Percentiles rank a stretch among this genome's conserved stretches.
Conservation (phyloP, 2,113 vertebrate genomes). For the Raphicerus campestris region DNA sequence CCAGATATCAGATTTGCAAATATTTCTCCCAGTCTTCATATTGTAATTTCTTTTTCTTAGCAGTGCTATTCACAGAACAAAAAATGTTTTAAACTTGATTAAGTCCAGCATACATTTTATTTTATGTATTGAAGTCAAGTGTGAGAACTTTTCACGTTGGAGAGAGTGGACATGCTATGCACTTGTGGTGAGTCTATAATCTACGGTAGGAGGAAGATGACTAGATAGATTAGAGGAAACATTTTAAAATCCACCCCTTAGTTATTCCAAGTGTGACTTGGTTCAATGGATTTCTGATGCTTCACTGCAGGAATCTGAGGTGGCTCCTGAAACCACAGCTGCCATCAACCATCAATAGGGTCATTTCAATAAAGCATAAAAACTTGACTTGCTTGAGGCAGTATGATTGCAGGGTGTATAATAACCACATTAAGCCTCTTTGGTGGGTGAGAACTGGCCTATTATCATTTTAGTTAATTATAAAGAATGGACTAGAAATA, state of each 20-base stretch:
- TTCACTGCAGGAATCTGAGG: neutral
- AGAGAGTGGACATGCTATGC: neutral
- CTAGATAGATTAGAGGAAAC: neutral
- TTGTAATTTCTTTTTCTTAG: neutral
- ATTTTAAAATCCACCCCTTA: neutral
- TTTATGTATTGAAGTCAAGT: neutral
- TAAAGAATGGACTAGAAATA: neutral
- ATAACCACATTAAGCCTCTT: neutral
- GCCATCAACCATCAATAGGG: neutral
- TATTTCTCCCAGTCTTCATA: neutral
- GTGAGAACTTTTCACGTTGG: neutral
- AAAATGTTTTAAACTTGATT: neutral
- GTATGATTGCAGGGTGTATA: neutral
- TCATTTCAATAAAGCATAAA: neutral
- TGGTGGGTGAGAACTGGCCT: neutral
- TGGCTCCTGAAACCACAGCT: neutral
- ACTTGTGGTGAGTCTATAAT: neutral
- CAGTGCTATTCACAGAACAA: neutral
- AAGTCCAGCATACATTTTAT: neutral
- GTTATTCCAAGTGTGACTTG: neutral
- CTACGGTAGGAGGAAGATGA: neutral
- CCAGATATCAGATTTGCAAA: neutral
- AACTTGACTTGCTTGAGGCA: neutral
- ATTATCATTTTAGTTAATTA: neutral
- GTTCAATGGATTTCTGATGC: neutral